phyloP scores from a whole-genome alignment of 2,888 invertebrate species.

The Adineta ricciae region DNA sequence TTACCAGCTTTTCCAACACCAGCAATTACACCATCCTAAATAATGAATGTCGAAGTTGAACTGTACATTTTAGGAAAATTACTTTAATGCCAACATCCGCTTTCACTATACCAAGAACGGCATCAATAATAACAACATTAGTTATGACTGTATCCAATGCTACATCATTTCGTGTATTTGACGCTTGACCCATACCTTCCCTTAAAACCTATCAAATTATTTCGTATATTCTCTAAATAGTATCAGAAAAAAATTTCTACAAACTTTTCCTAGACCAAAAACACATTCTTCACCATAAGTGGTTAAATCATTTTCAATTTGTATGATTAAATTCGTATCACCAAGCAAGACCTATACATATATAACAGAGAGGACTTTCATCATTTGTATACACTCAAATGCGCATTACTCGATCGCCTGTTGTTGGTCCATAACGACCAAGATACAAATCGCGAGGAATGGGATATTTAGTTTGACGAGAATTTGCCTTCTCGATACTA shows the following conservation, averaged over 20 bases:
- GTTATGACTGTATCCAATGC: constrained; percentile 46
- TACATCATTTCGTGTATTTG: constrained; percentile 38
- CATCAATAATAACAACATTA: constrained; percentile 46
- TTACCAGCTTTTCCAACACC: constrained; percentile 48
- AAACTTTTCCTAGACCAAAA: constrained; percentile 48
- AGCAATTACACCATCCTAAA: constrained; percentile 41
- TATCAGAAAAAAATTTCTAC: neutral
- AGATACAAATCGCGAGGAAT: constrained; percentile 40
- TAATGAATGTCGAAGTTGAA: neutral
- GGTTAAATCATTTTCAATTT: constrained; percentile 44
- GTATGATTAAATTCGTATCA: constrained; percentile 42
- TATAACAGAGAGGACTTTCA: neutral
- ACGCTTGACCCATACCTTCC: constrained; percentile 47
- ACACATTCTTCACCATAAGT: constrained; percentile 46
- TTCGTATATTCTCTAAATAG: neutral
- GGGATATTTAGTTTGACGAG: constrained; percentile 24
- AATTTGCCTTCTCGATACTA: neutral
- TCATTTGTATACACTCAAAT: neutral
- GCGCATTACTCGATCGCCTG: constrained; percentile 42
- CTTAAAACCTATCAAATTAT: constrained; percentile 38
- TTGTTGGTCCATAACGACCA: constrained; percentile 44
- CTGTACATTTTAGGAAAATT: neutral
- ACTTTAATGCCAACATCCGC: constrained; percentile 48
- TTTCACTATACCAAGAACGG: constrained; percentile 44
- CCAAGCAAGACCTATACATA: constrained; percentile 10